Evolutionary conservation across 2,113 vertebrate species (phyloP).

Genomic region (Phocoena sinus): DNA sequence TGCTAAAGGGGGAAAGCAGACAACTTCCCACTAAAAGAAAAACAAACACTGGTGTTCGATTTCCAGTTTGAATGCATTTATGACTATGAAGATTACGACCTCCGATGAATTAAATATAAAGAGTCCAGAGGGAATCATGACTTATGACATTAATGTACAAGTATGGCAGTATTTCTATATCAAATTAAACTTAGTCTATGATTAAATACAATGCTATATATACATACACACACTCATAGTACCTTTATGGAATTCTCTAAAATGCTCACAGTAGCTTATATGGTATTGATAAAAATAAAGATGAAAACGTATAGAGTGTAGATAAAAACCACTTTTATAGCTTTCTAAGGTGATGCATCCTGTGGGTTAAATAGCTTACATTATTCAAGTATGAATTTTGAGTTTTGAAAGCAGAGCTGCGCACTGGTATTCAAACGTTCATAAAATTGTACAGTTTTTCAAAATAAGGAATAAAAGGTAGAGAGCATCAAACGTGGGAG

Average conservation of each 20-base stretch:
- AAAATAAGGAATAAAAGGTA: conserved; percentile 4
- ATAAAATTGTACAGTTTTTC: conserved; percentile 21
- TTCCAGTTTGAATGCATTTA: conserved; percentile 30
- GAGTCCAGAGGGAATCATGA: conserved; percentile 26
- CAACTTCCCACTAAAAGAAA: background rate
- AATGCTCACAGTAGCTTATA: conserved; percentile 49
- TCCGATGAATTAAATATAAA: conserved; percentile 1
- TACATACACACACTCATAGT: background rate
- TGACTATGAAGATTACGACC: background rate
- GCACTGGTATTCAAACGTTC: conserved; percentile 25
- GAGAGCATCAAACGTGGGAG: background rate
- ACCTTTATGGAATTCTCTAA: conserved; percentile 47
- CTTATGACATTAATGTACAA: background rate
- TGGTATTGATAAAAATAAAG: conserved; percentile 9
- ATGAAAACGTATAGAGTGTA: background rate
- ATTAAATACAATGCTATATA: conserved; percentile 17
- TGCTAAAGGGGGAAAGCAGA: background rate
- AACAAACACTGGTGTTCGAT: background rate
- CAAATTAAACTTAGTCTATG: background rate
- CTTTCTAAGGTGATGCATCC: conserved; percentile 13
- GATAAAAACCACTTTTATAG: conserved; percentile 24
- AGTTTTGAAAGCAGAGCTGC: conserved; percentile 31
- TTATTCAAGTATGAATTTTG: conserved; percentile 22
- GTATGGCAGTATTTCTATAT: background rate
- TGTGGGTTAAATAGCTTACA: conserved; percentile 25